Percentiles rank a stretch among this genome's conserved stretches.
phyloP scores from a whole-genome alignment of 2,113 vertebrate species.

The Notarius quadriscutis region DNA sequence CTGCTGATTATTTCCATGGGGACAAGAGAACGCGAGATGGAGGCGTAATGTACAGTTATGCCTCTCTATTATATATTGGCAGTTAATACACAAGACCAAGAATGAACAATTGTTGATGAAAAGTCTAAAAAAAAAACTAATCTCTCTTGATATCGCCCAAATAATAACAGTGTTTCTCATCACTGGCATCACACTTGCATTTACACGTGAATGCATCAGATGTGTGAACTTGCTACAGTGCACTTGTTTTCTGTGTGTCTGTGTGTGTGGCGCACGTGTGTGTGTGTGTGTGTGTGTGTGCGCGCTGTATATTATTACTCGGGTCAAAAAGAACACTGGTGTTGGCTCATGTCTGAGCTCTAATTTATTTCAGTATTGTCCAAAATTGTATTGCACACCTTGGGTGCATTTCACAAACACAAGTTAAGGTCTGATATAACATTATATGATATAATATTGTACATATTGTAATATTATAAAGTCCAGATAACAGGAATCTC shows the following conservation, averaged over 20 bases:
- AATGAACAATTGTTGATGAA: background rate
- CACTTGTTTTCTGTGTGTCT: background rate
- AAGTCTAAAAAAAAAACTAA: background rate
- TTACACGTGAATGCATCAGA: background rate
- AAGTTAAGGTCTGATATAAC: background rate
- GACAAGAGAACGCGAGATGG: background rate
- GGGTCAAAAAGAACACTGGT: background rate
- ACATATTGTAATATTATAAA: background rate
- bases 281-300: background rate
- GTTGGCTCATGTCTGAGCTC: background rate
- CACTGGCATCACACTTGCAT: background rate
- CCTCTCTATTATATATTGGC: background rate
- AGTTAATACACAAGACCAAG: background rate
- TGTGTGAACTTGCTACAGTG: background rate
- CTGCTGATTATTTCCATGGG: background rate
- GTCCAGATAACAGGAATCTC: no score
- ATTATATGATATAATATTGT: background rate
- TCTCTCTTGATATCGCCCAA: background rate
- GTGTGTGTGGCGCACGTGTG: background rate
- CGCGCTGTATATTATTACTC: background rate
- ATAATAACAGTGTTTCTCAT: conserved; percentile 1
- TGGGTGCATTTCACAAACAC: background rate
- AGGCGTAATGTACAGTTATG: background rate
- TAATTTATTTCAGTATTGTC: background rate
- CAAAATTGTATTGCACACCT: background rate